Base-by-base conservation (phyloP, 2,888 invertebrate species). In the Dastarcus helophoroides region DNA sequence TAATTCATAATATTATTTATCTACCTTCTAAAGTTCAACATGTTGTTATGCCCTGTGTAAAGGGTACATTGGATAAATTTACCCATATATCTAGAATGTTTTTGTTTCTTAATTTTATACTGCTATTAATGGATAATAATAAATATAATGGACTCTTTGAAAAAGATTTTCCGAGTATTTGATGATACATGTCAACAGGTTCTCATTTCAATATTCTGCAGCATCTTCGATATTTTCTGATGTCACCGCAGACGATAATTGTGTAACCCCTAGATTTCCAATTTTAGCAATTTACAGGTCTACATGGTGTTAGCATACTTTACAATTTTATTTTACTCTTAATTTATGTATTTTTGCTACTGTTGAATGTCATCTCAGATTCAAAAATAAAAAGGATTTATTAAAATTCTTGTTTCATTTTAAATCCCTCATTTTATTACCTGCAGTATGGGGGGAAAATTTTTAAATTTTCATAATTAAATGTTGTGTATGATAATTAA, bases 331-430 rank as follows among this genome's bases (percentile, higher is more conserved):
- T 29, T 24, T 32, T 29, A 24, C 29, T 33, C 26, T 16, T 23
- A 19, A 19, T 17, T 28, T 29, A 29, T 33, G 28, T 29, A 23
- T 29, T 33, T 33, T 33, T 29, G 26, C 33, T 33, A 12, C 45
- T 49, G 49, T 49, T 49, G 47, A 48, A 48, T 49, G 49, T 49
- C 49, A 48, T 49, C 47, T 45, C 44, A 46, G 46, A 46, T 48
- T n/a, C n/a, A n/a, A n/a, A n/a, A n/a, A n/a, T n/a, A n/a, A n/a
- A n/a, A n/a, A n/a, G n/a, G n/a, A n/a, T n/a, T n/a, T n/a, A n/a
- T n/a, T n/a, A n/a, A n/a, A n/a, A n/a, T n/a, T n/a, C n/a, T n/a
- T n/a, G n/a, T n/a, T n/a, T n/a, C n/a, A n/a, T n/a, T n/a, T n/a
- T n/a, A n/a, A n/a, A n/a, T n/a, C n/a, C n/a, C n/a, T n/a, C n/a